Percentiles rank a stretch among this genome's conserved stretches.
Evolutionary conservation across 2,797 vertebrate genomes (phyloP).

Genomic region (Mastacembelus armatus): DNA sequence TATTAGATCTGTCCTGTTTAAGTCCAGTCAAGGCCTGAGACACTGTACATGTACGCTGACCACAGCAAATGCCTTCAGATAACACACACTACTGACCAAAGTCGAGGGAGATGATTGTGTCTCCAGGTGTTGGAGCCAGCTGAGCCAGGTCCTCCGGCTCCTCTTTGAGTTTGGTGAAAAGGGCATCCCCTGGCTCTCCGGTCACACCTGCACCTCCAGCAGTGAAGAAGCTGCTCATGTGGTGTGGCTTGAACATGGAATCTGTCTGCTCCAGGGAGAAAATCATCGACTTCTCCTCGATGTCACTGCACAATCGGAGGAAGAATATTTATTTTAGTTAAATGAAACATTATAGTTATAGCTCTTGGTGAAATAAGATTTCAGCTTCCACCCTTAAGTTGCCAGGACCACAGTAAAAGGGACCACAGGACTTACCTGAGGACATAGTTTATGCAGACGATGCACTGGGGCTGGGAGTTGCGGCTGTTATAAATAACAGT

Average conservation of each 20-base stretch:
- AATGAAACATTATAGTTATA: too few species aligned
- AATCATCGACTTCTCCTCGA: slow-evolving; percentile 92
- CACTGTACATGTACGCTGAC: too few species aligned
- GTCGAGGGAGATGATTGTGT: slow-evolving; percentile 92
- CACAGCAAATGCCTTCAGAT: not conserved
- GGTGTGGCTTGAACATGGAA: slow-evolving; percentile 90
- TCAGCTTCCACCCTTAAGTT: too few species aligned
- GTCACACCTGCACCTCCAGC: slow-evolving; percentile 42
- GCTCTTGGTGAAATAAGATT: too few species aligned
- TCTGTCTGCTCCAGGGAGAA: slow-evolving; percentile 98
- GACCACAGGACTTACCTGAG: slow-evolving; percentile 86
- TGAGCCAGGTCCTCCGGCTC: slow-evolving; percentile 95
- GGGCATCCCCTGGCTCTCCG: slow-evolving; percentile 83
- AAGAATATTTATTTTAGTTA: too few species aligned
- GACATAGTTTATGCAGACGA: slow-evolving; percentile 96
- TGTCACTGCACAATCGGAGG: slow-evolving; percentile 82
- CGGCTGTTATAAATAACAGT: slow-evolving; percentile 97
- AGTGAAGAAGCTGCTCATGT: slow-evolving; percentile 86
- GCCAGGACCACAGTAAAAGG: too few species aligned
- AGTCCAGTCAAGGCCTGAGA: too few species aligned
- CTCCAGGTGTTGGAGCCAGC: slow-evolving; percentile 93
- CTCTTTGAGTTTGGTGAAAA: slow-evolving; percentile 94
- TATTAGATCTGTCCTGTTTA: too few species aligned
- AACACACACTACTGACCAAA: slow-evolving; percentile 89
- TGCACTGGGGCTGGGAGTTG: slow-evolving; percentile 97